Conservation (phyloP, 2,888 invertebrate species). For the Cryptocephalus primarius region DNA sequence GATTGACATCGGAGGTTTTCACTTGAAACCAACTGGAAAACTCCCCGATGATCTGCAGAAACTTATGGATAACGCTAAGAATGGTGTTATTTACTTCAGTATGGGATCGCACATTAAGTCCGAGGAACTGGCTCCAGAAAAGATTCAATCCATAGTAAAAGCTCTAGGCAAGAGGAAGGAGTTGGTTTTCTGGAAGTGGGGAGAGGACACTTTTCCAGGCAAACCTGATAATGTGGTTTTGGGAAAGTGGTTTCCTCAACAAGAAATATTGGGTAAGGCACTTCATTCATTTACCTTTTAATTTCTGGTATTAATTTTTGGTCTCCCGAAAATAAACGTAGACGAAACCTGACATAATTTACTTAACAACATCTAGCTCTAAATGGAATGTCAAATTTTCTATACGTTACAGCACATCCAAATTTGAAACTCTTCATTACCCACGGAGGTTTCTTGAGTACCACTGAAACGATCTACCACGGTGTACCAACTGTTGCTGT, state of each 20-base stretch:
- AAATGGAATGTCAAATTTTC: no score
- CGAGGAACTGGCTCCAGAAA: slow-evolving; percentile 41
- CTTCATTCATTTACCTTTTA: slow-evolving; percentile 33
- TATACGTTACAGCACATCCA: slow-evolving; percentile 38
- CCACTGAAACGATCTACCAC: slow-evolving; percentile 43
- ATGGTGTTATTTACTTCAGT: slow-evolving; percentile 48
- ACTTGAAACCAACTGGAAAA: slow-evolving; percentile 26
- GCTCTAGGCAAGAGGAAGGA: slow-evolving; percentile 49
- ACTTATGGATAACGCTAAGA: slow-evolving; percentile 41
- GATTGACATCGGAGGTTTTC: slow-evolving; percentile 47
- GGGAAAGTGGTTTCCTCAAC: slow-evolving; percentile 20
- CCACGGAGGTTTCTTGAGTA: slow-evolving; percentile 47
- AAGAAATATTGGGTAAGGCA: slow-evolving; percentile 38
- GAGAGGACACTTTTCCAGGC: slow-evolving; percentile 30
- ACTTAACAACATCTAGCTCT: no score
- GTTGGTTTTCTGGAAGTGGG: slow-evolving; percentile 56
- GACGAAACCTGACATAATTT: no score
- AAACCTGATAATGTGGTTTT: slow-evolving; percentile 34
- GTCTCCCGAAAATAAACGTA: no score
- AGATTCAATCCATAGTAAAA: slow-evolving; percentile 42
- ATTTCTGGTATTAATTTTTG: no score
- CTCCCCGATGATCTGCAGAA: slow-evolving; percentile 38
- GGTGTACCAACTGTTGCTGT: slow-evolving; percentile 41
- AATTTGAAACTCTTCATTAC: slow-evolving; percentile 47
- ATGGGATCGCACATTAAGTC: slow-evolving; percentile 50